Evolutionary conservation across 2,888 invertebrate species (phyloP).

Genomic region (Stictocephala bisonia): DNA sequence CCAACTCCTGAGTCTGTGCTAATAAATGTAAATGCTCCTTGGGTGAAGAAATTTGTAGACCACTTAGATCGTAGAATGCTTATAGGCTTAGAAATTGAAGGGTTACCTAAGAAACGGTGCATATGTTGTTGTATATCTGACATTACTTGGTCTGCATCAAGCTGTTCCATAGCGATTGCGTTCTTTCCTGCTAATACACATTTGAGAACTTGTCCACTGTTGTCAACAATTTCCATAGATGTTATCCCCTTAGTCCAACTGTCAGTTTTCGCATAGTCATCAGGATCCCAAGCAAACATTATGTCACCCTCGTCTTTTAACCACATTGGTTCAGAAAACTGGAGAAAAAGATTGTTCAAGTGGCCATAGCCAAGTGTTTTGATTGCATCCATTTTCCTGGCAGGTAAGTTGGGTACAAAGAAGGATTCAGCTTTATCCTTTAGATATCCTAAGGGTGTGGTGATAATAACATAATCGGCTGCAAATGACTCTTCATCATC

Average conservation of each 20-base stretch:
- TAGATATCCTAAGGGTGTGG: constrained; percentile 27
- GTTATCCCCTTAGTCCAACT: constrained; percentile 37
- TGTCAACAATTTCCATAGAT: constrained; percentile 11
- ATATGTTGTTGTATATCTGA: constrained; percentile 35
- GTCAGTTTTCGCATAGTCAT: constrained; percentile 15
- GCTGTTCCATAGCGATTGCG: constrained; percentile 36
- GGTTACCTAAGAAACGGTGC: constrained; percentile 31
- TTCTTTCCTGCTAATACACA: constrained; percentile 37
- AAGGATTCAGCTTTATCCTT: constrained; percentile 36
- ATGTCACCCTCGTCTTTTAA: constrained; percentile 41
- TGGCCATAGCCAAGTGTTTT: constrained; percentile 36
- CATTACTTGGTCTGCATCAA: constrained; percentile 22
- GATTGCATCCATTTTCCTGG: constrained; percentile 39
- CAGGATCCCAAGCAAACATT: constrained; percentile 32
- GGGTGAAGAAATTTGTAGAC: constrained; percentile 40
- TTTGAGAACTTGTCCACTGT: constrained; percentile 25
- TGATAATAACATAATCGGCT: constrained; percentile 39
- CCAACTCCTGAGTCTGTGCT: constrained; percentile 27
- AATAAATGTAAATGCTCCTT: constrained; percentile 37
- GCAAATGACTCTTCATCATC: constrained; percentile 5
- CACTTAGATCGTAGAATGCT: constrained; percentile 34
- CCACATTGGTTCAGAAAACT: constrained; percentile 43
- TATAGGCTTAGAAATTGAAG: constrained; percentile 14
- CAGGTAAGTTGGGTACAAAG: constrained; percentile 37
- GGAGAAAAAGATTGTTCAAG: constrained; percentile 30